Conservation (phyloP, 2,113 vertebrate species). For the Xenopus borealis region DNA sequence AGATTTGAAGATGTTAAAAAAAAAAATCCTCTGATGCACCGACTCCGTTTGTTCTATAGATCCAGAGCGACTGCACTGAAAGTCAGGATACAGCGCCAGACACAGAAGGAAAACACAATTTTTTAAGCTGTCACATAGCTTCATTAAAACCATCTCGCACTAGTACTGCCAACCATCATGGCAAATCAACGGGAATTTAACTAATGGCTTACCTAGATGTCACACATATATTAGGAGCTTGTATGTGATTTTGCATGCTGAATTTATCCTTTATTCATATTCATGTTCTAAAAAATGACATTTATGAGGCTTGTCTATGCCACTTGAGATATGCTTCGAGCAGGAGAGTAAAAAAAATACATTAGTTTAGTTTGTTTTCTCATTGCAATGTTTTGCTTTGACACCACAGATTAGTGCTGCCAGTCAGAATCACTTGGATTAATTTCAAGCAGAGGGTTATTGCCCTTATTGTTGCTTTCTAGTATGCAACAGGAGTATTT, state of each 20-base stretch:
- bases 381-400: conserved; percentile 13
- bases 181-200: conserved; percentile 3
- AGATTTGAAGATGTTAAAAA: not conserved
- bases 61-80: no score
- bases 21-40: no score
- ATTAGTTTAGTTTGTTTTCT: not conserved
- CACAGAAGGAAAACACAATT: not conserved
- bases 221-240: not conserved
- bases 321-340: conserved; percentile 6
- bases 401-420: conserved; percentile 3
- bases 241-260: not conserved
- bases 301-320: conserved; percentile 7
- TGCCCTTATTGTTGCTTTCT: not conserved
- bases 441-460: not conserved
- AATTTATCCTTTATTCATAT: conserved; percentile 12
- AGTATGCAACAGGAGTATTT: not conserved
- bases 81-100: not conserved
- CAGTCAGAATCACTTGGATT: not conserved
- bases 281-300: conserved; percentile 16
- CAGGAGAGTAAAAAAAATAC: not conserved
- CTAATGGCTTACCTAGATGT: not conserved
- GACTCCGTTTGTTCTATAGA: no score
- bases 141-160: not conserved
- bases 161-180: not conserved
- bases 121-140: not conserved